Conservation (phyloP, 1,140 invertebrate species). For the Maniola jurtina region DNA sequence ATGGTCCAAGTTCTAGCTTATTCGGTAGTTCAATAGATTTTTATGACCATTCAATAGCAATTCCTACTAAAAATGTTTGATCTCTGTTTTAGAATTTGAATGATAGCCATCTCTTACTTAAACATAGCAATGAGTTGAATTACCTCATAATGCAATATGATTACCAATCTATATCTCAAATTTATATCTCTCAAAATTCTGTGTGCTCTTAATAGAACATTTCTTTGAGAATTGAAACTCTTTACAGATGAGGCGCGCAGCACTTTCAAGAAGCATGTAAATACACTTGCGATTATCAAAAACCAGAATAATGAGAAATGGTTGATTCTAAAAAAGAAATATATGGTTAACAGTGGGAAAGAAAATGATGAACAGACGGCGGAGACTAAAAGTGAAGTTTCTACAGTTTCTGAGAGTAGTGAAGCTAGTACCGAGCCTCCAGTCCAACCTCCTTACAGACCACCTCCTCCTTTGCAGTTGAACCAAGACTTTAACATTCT, state of each 20-base stretch:
- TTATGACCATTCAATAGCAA: too few relatives aligned
- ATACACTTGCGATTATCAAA: conserved; percentile 91
- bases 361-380: conserved; percentile 42
- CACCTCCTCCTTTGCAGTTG: conserved; percentile 80
- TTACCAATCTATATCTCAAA: too few relatives aligned
- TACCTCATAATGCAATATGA: too few relatives aligned
- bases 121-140: too few relatives aligned
- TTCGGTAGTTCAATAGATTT: too few relatives aligned
- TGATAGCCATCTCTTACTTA: too few relatives aligned
- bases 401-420: conserved; percentile 46
- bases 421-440: conserved; percentile 42
- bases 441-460: conserved; percentile 82
- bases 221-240: background rate
- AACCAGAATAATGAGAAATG: conserved; percentile 90
- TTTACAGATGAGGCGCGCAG: conserved; percentile 89
- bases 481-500: conserved; percentile 68
- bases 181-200: background rate
- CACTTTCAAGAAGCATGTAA: conserved; percentile 95
- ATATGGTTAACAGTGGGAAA: conserved; percentile 51
- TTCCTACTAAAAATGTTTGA: too few relatives aligned
- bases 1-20: too few relatives aligned
- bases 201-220: background rate
- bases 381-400: conserved; percentile 51
- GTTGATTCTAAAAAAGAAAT: conserved; percentile 89
- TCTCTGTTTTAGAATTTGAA: too few relatives aligned